Conservation (phyloP, 2,797 vertebrate genomes). For the Telmatherina bonti region DNA sequence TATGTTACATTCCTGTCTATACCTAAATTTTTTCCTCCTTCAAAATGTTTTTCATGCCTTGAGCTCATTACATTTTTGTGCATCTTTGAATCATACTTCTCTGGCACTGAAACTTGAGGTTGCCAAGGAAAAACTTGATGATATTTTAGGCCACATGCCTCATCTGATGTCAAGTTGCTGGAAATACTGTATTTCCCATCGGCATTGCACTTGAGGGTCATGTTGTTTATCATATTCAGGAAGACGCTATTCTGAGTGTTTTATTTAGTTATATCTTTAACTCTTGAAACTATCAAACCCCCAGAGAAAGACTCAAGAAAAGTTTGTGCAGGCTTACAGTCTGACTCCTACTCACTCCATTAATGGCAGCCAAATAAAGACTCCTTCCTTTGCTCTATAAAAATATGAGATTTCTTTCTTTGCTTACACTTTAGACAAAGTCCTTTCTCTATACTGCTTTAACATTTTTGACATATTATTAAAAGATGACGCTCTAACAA, state of each 20-base stretch:
- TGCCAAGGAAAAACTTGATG: constrained; percentile 48
- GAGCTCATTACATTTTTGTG: constrained; percentile 18
- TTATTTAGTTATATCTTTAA: constrained; percentile 18
- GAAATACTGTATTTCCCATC: constrained; percentile 21
- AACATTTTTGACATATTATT: neutral
- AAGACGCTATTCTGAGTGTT: constrained; percentile 25
- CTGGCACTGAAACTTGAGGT: constrained; percentile 19
- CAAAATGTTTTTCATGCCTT: constrained; percentile 37
- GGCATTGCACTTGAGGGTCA: constrained; percentile 19
- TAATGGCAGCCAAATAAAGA: constrained; percentile 18
- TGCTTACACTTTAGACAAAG: neutral
- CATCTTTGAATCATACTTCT: constrained; percentile 13
- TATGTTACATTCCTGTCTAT: constrained; percentile 40
- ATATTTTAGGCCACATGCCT: constrained; percentile 34
- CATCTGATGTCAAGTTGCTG: constrained; percentile 30
- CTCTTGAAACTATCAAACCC: constrained; percentile 21
- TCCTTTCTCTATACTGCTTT: neutral
- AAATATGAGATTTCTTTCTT: constrained; percentile 12
- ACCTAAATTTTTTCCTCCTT: constrained; percentile 30
- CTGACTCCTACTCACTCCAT: constrained; percentile 42
- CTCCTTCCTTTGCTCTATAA: constrained; percentile 13
- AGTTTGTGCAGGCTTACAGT: constrained; percentile 27
- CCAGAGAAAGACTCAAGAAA: constrained; percentile 25
- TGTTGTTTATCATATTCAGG: constrained; percentile 32
- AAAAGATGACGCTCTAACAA: neutral